Evolutionary conservation across 2,888 invertebrate genomes (phyloP), one percentile per base, ranked within the genome.

Genomic region (Drosophila borealis): DNA sequence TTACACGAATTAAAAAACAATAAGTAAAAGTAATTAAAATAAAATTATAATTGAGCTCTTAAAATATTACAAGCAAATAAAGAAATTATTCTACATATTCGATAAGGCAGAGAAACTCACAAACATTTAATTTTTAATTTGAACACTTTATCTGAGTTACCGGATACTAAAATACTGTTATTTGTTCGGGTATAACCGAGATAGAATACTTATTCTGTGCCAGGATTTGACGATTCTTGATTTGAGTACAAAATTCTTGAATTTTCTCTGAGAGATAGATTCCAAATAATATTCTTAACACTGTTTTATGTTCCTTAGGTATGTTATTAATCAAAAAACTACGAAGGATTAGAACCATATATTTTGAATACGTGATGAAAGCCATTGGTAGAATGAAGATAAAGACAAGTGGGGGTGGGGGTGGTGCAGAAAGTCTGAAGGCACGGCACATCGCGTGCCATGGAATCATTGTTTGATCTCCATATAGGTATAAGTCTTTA

Each of bases 371-470:
- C 79, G 75, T 74, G 79, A 64, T 63, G 49, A 50, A 74, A 64
- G 10, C 53, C 68, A 74, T 78, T 74, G 51, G 33, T 13, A 2
- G 17, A 14, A 14, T 10, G n/a, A 11, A 11, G 2, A 10, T 11
- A 10, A 9, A 14, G 14, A 8, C 29, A 29, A 8, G 29, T 29
- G n/a, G 21, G 17, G 39, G 36, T 5, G 48, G 21, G 46, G 17
- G 36, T 61, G 50, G 46, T 56, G 49, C 44, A 53, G 48, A 69
- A 61, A 51, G 29, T 57, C 36, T 49, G 46, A 60, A 61, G 76
- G 70, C 78, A 73, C 66, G 80, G 54, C 72, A 56, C 33, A 81
- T 85, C 85, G 85, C 85, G 89, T 85, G 85, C 19, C 41, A 41
- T 39, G 50, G 53, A 54, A 57, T 70, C 81, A 85, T 85, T 79